Conservation (phyloP, 2,888 invertebrate genomes). For the Amiota minor region DNA sequence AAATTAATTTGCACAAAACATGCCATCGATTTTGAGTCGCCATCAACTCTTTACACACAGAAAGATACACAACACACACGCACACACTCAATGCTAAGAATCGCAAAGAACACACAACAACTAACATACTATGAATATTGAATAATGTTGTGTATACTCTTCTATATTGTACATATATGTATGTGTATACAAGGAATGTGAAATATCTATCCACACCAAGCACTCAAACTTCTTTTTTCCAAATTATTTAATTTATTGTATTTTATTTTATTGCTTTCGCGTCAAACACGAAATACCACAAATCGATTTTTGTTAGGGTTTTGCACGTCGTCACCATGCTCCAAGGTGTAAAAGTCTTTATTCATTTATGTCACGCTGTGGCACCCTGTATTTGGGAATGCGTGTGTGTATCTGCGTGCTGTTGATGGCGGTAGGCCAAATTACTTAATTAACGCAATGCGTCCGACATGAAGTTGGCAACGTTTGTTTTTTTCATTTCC, state of each 20-base stretch:
- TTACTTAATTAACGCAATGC: constrained; percentile 57
- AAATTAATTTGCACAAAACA: constrained; percentile 41
- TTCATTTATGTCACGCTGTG: not conserved
- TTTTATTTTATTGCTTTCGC: not conserved
- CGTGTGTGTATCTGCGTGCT: not conserved
- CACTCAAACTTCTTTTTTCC: not conserved
- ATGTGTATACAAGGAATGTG: not conserved
- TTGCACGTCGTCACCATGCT: constrained; percentile 9
- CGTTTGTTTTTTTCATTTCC: constrained; percentile 25
- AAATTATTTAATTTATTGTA: not conserved
- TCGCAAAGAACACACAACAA: too few relatives aligned
- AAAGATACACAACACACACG: not conserved
- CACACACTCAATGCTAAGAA: not conserved
- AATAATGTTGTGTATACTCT: not conserved
- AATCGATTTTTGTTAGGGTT: constrained; percentile 51
- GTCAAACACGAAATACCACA: constrained; percentile 33
- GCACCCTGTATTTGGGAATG: not conserved
- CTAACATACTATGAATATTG: too few relatives aligned
- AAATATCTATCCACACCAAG: not conserved
- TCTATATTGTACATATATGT: too few relatives aligned
- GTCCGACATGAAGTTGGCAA: constrained; percentile 33
- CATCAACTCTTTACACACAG: constrained; percentile 7
- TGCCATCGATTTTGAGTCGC: constrained; percentile 43
- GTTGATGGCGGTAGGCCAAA: constrained; percentile 37
- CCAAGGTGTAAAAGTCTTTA: not conserved